phyloP scores from a whole-genome alignment of 92 coral and sea anemone genomes.

The Chrysogorgia sp. region DNA sequence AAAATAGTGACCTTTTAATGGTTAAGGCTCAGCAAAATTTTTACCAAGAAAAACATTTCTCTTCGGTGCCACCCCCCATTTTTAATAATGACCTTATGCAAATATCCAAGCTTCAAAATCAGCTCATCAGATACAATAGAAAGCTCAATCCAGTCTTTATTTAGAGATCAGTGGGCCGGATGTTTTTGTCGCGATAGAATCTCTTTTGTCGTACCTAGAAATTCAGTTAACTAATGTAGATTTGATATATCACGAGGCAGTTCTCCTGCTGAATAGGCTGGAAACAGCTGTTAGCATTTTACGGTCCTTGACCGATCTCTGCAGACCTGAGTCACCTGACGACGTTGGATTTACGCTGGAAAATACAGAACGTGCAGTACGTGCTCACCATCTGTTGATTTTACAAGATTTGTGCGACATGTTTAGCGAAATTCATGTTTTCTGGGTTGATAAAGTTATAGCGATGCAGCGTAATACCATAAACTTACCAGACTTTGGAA shows the following conservation, averaged over 20 bases:
- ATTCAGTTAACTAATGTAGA: background rate
- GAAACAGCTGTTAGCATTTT: constrained; percentile 36
- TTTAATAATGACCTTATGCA: no score
- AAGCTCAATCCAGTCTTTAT: no score
- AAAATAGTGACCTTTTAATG: no score
- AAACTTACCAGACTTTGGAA: constrained; percentile 36
- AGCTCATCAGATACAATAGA: no score
- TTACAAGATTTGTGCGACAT: background rate
- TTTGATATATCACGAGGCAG: constrained; percentile 42
- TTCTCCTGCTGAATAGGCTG: constrained; percentile 35
- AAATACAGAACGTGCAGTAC: background rate
- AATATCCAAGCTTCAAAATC: no score
- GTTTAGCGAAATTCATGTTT: constrained; percentile 21
- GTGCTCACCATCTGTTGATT: background rate
- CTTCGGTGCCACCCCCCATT: no score
- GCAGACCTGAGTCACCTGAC: background rate
- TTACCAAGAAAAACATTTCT: no score
- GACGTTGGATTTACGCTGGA: background rate
- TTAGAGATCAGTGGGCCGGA: no score
- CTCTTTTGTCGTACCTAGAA: constrained; percentile 4
- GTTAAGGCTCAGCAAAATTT: no score
- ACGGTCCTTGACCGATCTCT: constrained; percentile 32
- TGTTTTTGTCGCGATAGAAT: background rate
- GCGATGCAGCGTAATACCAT: constrained; percentile 28
- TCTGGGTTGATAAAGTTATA: constrained; percentile 32